These are phyloP conservation scores for Eubucco bourcierii DNA, from an alignment of 2,113 vertebrate species.

Conservation along the genomic window DNA sequence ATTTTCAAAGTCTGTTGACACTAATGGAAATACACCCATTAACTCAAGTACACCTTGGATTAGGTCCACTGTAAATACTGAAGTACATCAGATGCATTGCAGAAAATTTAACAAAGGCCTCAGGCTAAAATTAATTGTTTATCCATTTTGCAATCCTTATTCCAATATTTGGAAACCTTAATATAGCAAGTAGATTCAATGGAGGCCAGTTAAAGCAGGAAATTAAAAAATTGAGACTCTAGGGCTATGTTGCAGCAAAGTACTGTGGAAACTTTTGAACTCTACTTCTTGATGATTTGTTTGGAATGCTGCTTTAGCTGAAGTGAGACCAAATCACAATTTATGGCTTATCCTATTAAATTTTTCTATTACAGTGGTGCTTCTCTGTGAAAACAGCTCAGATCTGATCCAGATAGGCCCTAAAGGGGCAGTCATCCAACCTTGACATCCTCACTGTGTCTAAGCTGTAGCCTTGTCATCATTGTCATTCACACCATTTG, in stretches of 20 bases:
- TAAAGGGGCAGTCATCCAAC: background rate
- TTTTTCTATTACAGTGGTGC: background rate
- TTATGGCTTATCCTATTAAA: background rate
- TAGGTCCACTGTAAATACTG: slow-evolving; percentile 29
- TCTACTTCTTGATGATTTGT: background rate
- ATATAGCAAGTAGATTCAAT: background rate
- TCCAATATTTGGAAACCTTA: slow-evolving; percentile 37
- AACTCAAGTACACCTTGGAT: slow-evolving; percentile 11
- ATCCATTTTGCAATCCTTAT: slow-evolving; percentile 14
- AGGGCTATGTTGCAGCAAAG: background rate
- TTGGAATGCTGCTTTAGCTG: background rate
- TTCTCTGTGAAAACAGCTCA: background rate
- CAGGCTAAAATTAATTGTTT: background rate
- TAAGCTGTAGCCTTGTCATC: background rate
- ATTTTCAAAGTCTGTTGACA: background rate
- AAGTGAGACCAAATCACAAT: background rate
- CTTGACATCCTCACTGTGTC: background rate
- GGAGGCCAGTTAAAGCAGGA: background rate
- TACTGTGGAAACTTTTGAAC: background rate
- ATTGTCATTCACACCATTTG: background rate
- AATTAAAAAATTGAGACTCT: background rate
- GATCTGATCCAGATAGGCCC: background rate
- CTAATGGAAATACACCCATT: slow-evolving; percentile 18
- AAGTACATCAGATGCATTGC: background rate
- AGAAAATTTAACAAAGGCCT: slow-evolving; percentile 27